Evolutionary conservation across 2,888 invertebrate genomes (phyloP), one percentile per base, ranked within the genome.

Genomic region (Tuta absoluta): DNA sequence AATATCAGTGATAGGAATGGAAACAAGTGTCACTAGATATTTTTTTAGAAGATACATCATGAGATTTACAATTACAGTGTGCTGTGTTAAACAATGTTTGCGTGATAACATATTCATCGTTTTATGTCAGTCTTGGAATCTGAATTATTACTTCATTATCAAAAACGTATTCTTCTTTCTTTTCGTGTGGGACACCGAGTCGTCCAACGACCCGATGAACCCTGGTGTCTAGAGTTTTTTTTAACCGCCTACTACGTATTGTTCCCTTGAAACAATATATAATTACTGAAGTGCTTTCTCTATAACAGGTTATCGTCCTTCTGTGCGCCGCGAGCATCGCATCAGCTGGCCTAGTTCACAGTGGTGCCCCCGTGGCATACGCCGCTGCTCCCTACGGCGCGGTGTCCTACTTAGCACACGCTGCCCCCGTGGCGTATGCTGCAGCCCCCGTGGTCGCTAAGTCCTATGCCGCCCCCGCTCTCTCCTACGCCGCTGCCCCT

Each of bases 321-420:
- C 86, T 92, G 78, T 92, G 93, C 79, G 86, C 92, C 74, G 91
- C 93, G 84, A 93, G 94, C 74, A 88, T 92, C 69, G 93, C 93
- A 75, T 92, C 92, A 77, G 94, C 94, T 65, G 94, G 95, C 69
- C 79, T 92, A 73, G 79, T 94, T 19, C 80, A 87, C 38, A 87
- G 89, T 66, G 85, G 81, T 28, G 80, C 81, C 64, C 86, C 86
- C 10, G 80, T 89, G 38, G 83, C 75, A 33, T 76, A 80, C 72
- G 72, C 80, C 45, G 41, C 65, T 41, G n/a, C 65, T 45, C 53
- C 63, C 48, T 21, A 49, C 75, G 63, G 72, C 82, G 71, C 80
- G 7, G 74, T 78, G 2, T 63, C 78, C 28, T 82, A 85, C 71
- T 69, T 79, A 73, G 78, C 76, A 88, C 11, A 93, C 79, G 86